Percentiles rank a stretch among this genome's conserved stretches.
phyloP scores from a whole-genome alignment of 2,797 vertebrate genomes.

The Sciurus vulgaris region DNA sequence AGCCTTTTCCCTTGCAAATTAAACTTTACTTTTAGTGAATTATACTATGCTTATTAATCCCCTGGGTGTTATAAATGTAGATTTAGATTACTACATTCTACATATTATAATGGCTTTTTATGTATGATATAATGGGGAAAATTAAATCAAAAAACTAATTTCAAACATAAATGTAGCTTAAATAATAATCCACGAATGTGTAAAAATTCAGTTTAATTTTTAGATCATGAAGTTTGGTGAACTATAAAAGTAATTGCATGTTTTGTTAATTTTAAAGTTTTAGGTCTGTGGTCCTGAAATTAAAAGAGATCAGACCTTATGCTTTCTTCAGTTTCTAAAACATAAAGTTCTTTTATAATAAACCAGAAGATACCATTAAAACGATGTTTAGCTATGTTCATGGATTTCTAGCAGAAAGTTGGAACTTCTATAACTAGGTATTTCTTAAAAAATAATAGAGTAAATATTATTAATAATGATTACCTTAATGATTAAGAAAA shows the following conservation, averaged over 20 bases:
- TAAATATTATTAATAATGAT: neutral
- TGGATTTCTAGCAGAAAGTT: neutral
- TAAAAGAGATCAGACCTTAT: neutral
- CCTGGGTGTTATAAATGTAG: neutral
- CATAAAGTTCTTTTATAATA: slow-evolving; percentile 17
- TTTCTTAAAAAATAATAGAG: slow-evolving; percentile 11
- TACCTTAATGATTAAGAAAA: neutral
- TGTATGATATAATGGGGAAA: neutral
- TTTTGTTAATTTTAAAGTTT: neutral
- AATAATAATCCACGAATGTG: neutral
- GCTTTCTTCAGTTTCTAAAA: neutral
- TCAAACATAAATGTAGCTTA: neutral
- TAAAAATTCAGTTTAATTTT: slow-evolving; percentile 26
- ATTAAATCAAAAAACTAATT: slow-evolving; percentile 1
- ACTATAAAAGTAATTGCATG: slow-evolving; percentile 15
- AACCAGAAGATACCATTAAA: neutral
- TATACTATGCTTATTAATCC: neutral
- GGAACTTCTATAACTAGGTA: neutral
- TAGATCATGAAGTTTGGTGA: neutral
- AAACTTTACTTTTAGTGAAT: neutral
- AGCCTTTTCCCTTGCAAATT: neutral
- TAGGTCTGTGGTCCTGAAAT: neutral
- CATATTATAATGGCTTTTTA: neutral
- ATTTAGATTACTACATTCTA: neutral
- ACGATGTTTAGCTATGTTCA: neutral